A percentile compares a stretch with the other conserved stretches of the same genome.
These are phyloP conservation scores for Buathra laborator DNA, from an alignment of 2,888 invertebrate genomes.

Conservation along the genomic window DNA sequence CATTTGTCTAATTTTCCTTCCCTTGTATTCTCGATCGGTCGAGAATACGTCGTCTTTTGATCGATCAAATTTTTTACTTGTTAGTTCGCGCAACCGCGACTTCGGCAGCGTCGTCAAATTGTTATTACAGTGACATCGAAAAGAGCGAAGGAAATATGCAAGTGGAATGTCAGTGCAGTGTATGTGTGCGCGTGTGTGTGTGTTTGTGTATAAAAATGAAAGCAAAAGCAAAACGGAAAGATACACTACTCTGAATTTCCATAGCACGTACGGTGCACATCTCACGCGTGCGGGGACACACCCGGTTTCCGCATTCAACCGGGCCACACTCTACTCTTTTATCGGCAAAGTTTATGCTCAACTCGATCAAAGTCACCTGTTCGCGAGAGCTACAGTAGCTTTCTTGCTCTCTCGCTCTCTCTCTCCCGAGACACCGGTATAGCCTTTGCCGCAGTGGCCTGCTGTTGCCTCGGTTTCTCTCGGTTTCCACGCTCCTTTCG, in stretches of 20 bases:
- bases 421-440: neutral
- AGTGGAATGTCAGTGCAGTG: neutral
- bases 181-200: neutral
- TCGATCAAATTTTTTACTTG: neutral
- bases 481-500: constrained; percentile 7
- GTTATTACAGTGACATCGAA: neutral
- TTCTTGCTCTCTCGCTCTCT: neutral
- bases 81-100: neutral
- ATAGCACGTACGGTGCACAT: constrained; percentile 36
- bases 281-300: constrained; percentile 20
- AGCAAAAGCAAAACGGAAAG: constrained; percentile 36
- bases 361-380: constrained; percentile 66
- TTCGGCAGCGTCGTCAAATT: neutral
- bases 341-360: constrained; percentile 63
- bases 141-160: neutral
- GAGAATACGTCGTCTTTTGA: neutral
- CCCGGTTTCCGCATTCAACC: constrained; percentile 51
- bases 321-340: constrained; percentile 52
- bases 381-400: constrained; percentile 12
- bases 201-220: neutral
- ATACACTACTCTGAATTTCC: constrained; percentile 41
- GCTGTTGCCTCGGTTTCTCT: constrained; percentile 2
- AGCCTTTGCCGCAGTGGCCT: neutral
- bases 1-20: constrained; percentile 1
- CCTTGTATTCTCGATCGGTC: neutral